phyloP scores from a whole-genome alignment of 2,113 vertebrate genomes.

The Trogon surrucura region DNA sequence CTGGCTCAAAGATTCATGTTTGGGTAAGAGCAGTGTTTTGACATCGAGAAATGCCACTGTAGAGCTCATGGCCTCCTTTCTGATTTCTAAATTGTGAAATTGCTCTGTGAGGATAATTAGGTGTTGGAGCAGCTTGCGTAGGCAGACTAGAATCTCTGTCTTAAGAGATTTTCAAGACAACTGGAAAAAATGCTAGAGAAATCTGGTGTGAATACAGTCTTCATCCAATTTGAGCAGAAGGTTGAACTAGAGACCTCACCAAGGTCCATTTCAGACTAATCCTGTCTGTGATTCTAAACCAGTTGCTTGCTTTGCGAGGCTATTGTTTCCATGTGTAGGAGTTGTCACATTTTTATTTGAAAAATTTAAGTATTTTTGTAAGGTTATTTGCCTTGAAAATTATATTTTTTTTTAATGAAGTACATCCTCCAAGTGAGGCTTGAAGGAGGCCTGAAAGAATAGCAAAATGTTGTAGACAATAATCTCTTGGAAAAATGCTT shows the following conservation, averaged over 20 bases:
- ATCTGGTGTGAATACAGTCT: neutral
- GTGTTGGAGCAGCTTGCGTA: neutral
- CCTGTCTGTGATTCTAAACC: neutral
- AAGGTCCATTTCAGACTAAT: neutral
- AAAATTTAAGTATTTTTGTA: neutral
- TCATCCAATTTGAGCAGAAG: neutral
- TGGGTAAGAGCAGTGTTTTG: neutral
- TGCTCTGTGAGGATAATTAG: neutral
- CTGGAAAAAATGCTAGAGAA: neutral
- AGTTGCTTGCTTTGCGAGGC: neutral
- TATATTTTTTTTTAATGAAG: neutral
- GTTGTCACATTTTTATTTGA: neutral
- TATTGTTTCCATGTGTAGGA: rapidly evolving
- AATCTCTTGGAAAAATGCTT: neutral
- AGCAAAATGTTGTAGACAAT: neutral
- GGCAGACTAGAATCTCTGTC: neutral
- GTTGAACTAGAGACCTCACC: neutral
- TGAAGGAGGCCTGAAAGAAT: neutral
- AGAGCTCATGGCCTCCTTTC: neutral
- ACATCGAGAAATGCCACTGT: neutral
- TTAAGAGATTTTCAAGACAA: neutral
- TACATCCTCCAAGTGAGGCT: neutral
- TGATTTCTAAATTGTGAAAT: neutral
- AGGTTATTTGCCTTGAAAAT: neutral
- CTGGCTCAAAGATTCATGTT: neutral